These are phyloP conservation scores for Campylomormyrus tamandua DNA, from an alignment of 2,113 vertebrate species.

Conservation along the genomic window DNA sequence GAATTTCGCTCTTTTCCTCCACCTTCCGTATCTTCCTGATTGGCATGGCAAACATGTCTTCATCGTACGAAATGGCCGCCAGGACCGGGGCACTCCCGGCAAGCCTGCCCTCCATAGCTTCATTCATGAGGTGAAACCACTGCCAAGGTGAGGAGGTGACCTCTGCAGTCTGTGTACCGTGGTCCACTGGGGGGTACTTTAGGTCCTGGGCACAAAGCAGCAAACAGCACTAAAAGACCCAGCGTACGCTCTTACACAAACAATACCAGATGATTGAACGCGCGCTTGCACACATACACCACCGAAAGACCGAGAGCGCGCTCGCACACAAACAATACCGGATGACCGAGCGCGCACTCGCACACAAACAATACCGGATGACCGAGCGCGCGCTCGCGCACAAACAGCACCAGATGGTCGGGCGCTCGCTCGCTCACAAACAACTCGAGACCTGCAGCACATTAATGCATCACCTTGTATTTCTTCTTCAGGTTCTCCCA, in stretches of 20 bases:
- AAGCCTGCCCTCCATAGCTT: conserved; percentile 52
- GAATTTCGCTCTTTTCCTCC: conserved; percentile 30
- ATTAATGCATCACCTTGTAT: conserved; percentile 43
- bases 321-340: neutral
- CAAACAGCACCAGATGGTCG: neutral
- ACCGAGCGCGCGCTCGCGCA: neutral
- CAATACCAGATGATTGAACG: neutral
- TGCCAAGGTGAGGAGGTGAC: conserved; percentile 45
- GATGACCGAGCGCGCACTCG: neutral
- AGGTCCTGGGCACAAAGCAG: conserved; percentile 40
- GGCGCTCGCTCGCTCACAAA: neutral
- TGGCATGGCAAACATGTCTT: conserved; percentile 36
- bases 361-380: neutral
- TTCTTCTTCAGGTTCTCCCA: conserved; percentile 62
- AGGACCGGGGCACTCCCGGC: conserved; percentile 41
- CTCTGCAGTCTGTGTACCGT: conserved; percentile 18
- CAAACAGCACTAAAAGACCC: neutral
- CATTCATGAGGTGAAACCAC: conserved; percentile 51
- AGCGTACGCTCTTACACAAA: neutral
- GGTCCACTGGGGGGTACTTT: conserved; percentile 48
- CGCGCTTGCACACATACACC: neutral
- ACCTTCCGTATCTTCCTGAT: conserved; percentile 34
- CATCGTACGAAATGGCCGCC: conserved; percentile 23
- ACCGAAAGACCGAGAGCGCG: too few species aligned
- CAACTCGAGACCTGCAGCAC: neutral